These are phyloP conservation scores for Oryzias melastigma DNA, from an alignment of 2,113 vertebrate genomes.

Conservation along the genomic window DNA sequence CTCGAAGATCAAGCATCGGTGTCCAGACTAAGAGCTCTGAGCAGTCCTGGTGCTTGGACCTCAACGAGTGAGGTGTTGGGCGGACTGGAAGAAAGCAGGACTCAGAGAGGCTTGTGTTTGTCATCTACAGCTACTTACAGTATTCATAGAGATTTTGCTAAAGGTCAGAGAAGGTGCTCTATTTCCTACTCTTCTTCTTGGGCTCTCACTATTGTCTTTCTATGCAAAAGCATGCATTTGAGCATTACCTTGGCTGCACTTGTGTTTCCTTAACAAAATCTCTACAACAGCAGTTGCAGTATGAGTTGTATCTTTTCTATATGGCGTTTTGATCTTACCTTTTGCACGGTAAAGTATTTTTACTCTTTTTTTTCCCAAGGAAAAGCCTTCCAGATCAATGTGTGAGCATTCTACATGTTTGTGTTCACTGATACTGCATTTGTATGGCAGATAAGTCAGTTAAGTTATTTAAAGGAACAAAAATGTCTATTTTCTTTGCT, in stretches of 20 bases:
- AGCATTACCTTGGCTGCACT: slow-evolving; percentile 54
- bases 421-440: slow-evolving; percentile 43
- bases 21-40: slow-evolving; percentile 75
- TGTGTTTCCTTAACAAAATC: slow-evolving; percentile 40
- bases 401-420: slow-evolving; percentile 67
- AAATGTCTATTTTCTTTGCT: slow-evolving; percentile 19
- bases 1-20: slow-evolving; percentile 64
- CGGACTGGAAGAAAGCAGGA: slow-evolving; percentile 1
- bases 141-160: slow-evolving; percentile 43
- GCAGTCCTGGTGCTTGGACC: slow-evolving; percentile 76
- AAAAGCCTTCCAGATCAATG: slow-evolving; percentile 71
- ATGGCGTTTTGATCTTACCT: slow-evolving; percentile 51
- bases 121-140: slow-evolving; percentile 42
- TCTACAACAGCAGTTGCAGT: slow-evolving; percentile 33
- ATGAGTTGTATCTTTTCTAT: slow-evolving; percentile 46
- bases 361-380: slow-evolving; percentile 68
- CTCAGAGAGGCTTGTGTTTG: background rate
- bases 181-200: slow-evolving; percentile 16
- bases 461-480: slow-evolving; percentile 8
- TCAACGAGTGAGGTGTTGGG: slow-evolving; percentile 60
- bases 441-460: slow-evolving; percentile 20
- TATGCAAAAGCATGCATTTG: slow-evolving; percentile 74
- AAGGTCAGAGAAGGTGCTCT: slow-evolving; percentile 34
- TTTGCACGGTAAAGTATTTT: slow-evolving; percentile 73
- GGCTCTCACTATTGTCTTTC: slow-evolving; percentile 53